Conservation (phyloP, 2,797 vertebrate genomes). For the Acipenser oxyrinchus region DNA sequence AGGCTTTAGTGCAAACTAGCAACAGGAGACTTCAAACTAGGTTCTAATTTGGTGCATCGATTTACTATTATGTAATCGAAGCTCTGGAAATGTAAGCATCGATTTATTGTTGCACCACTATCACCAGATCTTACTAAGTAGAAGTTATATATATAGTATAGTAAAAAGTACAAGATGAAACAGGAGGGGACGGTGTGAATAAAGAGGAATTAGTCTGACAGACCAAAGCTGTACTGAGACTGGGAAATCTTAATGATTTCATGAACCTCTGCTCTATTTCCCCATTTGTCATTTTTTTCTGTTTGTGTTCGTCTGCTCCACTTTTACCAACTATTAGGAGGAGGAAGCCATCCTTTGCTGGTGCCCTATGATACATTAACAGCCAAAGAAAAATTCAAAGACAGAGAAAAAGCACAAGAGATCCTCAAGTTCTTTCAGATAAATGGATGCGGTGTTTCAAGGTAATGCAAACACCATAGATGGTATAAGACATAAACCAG, state of each 20-base stretch:
- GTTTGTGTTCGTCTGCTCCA: neutral
- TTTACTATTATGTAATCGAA: no score
- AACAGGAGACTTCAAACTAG: no score
- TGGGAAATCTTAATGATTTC: neutral
- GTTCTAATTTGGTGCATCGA: no score
- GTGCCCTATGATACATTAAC: slow-evolving; percentile 93
- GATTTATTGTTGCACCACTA: no score
- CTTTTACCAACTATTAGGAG: slow-evolving; percentile 55
- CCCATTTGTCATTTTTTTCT: neutral
- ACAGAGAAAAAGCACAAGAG: slow-evolving; percentile 88
- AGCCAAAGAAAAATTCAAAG: slow-evolving; percentile 91
- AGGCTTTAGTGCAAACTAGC: no score
- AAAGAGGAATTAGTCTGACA: no score
- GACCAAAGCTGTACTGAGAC: no score
- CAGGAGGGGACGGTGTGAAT: no score
- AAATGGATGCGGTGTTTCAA: slow-evolving; percentile 82
- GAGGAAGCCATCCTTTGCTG: slow-evolving; percentile 85
- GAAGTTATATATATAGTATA: no score
- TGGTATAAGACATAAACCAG: neutral
- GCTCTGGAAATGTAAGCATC: no score
- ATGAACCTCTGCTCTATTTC: neutral
- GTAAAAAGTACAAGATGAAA: no score
- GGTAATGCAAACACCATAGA: slow-evolving; percentile 47
- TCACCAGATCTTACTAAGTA: no score
- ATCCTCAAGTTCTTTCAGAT: slow-evolving; percentile 93